A percentile compares a stretch with the other conserved stretches of the same genome.
Conservation (phyloP, 2,113 vertebrate species). For the Callionymus lyra region DNA sequence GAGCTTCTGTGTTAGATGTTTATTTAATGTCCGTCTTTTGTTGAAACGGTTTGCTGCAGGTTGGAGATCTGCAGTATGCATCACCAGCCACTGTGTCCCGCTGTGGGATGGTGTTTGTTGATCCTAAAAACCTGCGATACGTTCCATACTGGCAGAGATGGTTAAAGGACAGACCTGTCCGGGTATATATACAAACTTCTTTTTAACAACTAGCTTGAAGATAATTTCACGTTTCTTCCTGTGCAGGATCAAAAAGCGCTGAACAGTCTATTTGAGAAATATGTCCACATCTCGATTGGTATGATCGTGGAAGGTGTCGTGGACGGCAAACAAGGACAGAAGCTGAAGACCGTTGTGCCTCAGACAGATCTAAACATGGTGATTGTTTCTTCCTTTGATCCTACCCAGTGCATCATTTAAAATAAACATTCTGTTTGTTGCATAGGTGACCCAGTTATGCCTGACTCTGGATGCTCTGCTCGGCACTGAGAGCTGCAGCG, state of each 20-base stretch:
- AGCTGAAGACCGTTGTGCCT: conserved; percentile 80
- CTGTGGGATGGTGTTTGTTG: conserved; percentile 95
- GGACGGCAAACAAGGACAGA: conserved; percentile 76
- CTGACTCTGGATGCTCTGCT: conserved; percentile 77
- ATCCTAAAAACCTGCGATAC: conserved; percentile 89
- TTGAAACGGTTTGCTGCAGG: conserved; percentile 66
- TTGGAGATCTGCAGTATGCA: conserved; percentile 93
- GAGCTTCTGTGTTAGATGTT: background rate
- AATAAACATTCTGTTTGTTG: conserved; percentile 1
- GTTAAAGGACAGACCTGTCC: conserved; percentile 66
- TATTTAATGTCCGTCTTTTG: no score
- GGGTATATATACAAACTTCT: conserved; percentile 54
- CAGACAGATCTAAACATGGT: conserved; percentile 97
- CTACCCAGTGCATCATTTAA: conserved; percentile 1
- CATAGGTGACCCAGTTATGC: conserved; percentile 80
- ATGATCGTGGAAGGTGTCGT: conserved; percentile 85
- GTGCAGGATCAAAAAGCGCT: conserved; percentile 64
- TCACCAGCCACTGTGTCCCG: conserved; percentile 94
- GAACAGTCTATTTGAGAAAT: conserved; percentile 79
- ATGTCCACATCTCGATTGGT: conserved; percentile 76
- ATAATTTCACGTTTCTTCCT: no score
- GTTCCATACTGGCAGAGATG: conserved; percentile 87
- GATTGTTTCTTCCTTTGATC: conserved; percentile 5
- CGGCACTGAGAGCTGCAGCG: conserved; percentile 48
- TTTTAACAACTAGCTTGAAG: no score